A percentile compares a stretch with the other conserved stretches of the same genome.
phyloP scores from a whole-genome alignment of 1,140 invertebrate genomes.

The Pteromalus puparum region DNA sequence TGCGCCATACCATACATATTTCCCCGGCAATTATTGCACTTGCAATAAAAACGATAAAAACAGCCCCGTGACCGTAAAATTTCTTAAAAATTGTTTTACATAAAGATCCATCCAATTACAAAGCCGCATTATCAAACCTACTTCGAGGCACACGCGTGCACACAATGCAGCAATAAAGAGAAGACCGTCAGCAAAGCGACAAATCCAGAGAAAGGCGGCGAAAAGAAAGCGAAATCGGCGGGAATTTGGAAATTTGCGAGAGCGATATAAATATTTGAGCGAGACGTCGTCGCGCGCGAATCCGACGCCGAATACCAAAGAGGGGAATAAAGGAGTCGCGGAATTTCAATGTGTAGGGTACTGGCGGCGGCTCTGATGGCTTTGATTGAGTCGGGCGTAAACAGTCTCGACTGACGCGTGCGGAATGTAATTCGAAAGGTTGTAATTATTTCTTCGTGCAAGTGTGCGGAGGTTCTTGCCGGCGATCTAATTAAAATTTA shows the following conservation, averaged over 20 bases:
- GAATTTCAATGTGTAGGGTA: background rate
- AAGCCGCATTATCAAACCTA: too few relatives aligned
- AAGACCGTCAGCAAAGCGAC: background rate
- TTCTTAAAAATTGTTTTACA: background rate
- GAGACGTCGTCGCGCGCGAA: too few relatives aligned
- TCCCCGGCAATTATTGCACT: background rate
- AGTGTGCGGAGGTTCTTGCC: too few relatives aligned
- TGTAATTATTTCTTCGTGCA: too few relatives aligned
- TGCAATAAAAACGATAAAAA: background rate
- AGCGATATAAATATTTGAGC: background rate
- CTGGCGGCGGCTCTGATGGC: too few relatives aligned
- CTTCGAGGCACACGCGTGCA: too few relatives aligned
- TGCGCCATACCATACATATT: background rate
- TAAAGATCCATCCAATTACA: background rate
- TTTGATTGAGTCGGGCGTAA: too few relatives aligned
- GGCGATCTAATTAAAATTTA: too few relatives aligned
- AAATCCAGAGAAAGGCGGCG: background rate
- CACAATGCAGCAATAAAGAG: background rate
- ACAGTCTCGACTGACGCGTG: too few relatives aligned
- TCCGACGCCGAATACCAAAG: background rate
- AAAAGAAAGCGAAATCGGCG: background rate
- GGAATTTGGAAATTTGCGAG: conserved; percentile 26
- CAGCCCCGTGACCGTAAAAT: background rate
- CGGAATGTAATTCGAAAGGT: too few relatives aligned
- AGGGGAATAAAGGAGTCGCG: background rate